Conservation (phyloP, 2,113 vertebrate species). For the Microcebus jonahi region DNA sequence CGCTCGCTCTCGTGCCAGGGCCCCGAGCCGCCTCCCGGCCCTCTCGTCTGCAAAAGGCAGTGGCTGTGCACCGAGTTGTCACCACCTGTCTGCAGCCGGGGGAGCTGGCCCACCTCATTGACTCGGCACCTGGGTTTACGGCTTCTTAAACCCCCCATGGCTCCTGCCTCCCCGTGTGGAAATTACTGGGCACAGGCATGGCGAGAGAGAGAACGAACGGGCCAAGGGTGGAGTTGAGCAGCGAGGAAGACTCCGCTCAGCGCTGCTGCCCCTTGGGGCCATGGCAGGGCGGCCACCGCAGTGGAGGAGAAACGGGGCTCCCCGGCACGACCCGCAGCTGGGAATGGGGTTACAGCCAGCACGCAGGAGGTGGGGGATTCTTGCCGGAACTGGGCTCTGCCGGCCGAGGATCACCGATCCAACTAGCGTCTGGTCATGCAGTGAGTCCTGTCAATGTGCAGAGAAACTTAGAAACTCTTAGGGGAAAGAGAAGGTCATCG, state of each 20-base stretch:
- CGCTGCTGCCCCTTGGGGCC: rapidly evolving
- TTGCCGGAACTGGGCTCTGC: neutral
- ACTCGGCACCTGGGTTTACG: rapidly evolving
- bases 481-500: neutral
- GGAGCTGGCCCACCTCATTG: rapidly evolving
- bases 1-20: rapidly evolving
- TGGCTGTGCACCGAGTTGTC: rapidly evolving
- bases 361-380: neutral
- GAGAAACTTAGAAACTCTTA: too few relatives aligned
- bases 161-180: too few relatives aligned
- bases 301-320: rapidly evolving
- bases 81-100: rapidly evolving
- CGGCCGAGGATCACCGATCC: neutral
- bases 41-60: too few relatives aligned
- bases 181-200: neutral
- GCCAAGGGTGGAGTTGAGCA: neutral
- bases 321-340: too few relatives aligned
- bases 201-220: neutral
- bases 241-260: rapidly evolving
- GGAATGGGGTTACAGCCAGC: rapidly evolving
- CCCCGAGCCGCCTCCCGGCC: rapidly evolving
- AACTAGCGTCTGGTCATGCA: too few relatives aligned
- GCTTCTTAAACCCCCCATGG: neutral
- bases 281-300: too few relatives aligned
- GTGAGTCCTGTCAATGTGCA: rapidly evolving